Base-by-base conservation (phyloP, 1,140 invertebrate genomes). In the Grapholita molesta region DNA sequence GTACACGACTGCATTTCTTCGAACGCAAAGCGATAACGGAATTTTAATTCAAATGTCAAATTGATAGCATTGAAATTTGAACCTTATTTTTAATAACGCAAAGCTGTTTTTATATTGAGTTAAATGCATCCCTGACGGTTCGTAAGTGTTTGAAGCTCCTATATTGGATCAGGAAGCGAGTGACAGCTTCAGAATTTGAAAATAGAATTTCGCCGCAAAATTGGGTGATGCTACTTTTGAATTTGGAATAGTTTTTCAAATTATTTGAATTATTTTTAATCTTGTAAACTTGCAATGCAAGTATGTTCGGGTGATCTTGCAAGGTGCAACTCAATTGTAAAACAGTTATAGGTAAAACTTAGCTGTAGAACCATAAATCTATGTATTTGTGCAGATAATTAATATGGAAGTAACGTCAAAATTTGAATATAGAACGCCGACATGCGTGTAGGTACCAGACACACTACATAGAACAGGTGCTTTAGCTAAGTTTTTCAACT, bases 121-220 rank as follows among this genome's bases (percentile, higher is more conserved):
- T 35, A 35, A 35, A 38, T 38, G 35, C 2, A 33, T 35, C 11
- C 15, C 35, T 38, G 35, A 38, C 15, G 11, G 25, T 61, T 30
- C n/a, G 30, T 25, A 61, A 61, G 55, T 61, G 55, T 28, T 61
- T 30, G 12, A 61, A 30, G 24, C 55, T 25, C 25, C 55, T 25
- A 57, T 55, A 61, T 61, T 61, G 55, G n/a, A 61, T 32, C 55
- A 61, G 55, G 55, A 61, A 61, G 25, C 55, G 55, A 12, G 55
- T 61, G 55, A 61, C 55, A 61, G 55, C 55, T 61, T 25, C n/a
- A 61, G 55, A 61, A 61, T 61, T 61, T 61, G 55, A 61, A 61
- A 61, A 61, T 61, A 61, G 55, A 61, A 28, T 61, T 30, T 48
- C 15, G 55, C 55, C 55, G 55, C 25, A 25, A 61, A 61, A 30